Conservation (phyloP, 2,888 invertebrate species). For the Gryllus longicercus region DNA sequence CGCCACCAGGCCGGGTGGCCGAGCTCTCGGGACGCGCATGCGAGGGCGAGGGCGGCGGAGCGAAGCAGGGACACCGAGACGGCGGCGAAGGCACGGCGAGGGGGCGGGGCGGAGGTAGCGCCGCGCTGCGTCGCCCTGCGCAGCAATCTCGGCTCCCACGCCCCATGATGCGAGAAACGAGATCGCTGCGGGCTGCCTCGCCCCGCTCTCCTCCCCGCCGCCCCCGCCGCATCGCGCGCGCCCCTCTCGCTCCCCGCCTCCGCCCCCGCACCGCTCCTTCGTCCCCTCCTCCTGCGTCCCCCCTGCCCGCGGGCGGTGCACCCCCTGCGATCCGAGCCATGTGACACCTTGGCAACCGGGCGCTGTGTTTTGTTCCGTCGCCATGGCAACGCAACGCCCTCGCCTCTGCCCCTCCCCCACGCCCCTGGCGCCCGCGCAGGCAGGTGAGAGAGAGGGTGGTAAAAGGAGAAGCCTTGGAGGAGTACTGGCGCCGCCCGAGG, state of each 20-base stretch:
- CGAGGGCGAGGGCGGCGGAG: neutral
- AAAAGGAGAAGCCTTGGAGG: slow-evolving; percentile 17
- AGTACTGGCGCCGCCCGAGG: neutral
- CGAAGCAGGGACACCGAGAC: neutral
- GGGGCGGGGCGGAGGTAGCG: neutral
- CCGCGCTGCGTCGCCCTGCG: neutral
- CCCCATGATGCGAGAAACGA: slow-evolving; percentile 35
- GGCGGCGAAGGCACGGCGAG: neutral
- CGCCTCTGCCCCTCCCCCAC: slow-evolving; percentile 26
- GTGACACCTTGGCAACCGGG: slow-evolving; percentile 33
- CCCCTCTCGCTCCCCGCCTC: neutral
- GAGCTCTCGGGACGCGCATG: neutral
- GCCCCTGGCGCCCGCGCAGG: neutral
- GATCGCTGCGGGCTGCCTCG: slow-evolving; percentile 23
- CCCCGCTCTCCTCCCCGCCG: neutral
- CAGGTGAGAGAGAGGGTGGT: neutral
- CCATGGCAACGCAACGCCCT: slow-evolving; percentile 28
- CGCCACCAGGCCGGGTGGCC: neutral
- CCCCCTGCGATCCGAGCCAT: slow-evolving; percentile 28
- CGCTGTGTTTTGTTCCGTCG: slow-evolving; percentile 32
- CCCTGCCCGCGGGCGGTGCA: slow-evolving; percentile 18
- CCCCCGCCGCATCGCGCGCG: neutral
- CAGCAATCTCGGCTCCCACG: slow-evolving; percentile 27
- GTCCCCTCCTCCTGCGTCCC: slow-evolving; percentile 11
- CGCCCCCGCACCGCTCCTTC: neutral